Conservation (phyloP, 1,140 invertebrate genomes). For the Drosophila persimilis region DNA sequence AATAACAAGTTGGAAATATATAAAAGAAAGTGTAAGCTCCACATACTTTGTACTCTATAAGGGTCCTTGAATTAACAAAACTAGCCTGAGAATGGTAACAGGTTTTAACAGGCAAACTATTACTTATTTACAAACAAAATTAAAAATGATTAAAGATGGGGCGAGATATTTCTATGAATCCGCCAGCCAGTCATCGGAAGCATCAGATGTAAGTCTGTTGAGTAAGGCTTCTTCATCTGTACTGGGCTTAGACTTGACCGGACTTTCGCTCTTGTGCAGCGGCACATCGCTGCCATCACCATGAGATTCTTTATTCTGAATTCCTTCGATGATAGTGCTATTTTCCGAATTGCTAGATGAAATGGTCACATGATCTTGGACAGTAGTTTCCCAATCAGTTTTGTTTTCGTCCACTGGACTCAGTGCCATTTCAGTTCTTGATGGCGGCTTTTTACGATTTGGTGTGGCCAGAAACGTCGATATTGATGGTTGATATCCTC, state of each 20-base stretch:
- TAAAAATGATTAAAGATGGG: background rate
- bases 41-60: conserved; percentile 19
- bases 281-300: no score
- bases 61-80: conserved; percentile 11
- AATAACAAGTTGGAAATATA: conserved; percentile 24
- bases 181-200: conserved; percentile 56
- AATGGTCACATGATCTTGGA: conserved; percentile 12
- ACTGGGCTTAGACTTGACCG: background rate
- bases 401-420: conserved; percentile 33
- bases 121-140: background rate
- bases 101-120: background rate
- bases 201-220: conserved; percentile 45
- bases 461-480: conserved; percentile 42
- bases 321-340: background rate
- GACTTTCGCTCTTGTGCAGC: background rate
- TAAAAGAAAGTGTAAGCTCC: conserved; percentile 4
- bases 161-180: conserved; percentile 20
- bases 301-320: no score
- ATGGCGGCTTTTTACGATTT: background rate
- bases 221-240: background rate
- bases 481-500: conserved; percentile 59
- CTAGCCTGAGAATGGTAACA: background rate
- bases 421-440: conserved; percentile 24
- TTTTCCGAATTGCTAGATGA: conserved; percentile 2
- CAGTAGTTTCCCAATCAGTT: background rate